Percentiles rank a stretch among this genome's conserved stretches.
phyloP scores from a whole-genome alignment of 2,113 vertebrate species.

The Caretta caretta region DNA sequence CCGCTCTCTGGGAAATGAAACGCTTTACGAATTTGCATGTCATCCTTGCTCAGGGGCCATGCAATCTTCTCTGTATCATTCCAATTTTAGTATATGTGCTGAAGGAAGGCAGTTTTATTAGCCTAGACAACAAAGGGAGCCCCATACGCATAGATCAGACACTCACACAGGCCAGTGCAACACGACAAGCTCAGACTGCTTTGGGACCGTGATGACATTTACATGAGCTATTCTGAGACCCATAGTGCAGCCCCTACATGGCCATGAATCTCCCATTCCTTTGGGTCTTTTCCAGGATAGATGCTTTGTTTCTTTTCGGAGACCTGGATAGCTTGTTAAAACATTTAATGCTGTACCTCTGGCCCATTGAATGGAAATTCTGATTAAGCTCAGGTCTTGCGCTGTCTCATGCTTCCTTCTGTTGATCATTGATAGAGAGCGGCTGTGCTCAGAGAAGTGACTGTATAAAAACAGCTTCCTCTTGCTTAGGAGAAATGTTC shows the following conservation, averaged over 20 bases:
- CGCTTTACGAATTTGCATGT: slow-evolving; percentile 68
- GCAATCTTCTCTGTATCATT: slow-evolving; percentile 71
- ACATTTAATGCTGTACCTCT: not conserved
- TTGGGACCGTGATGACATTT: not conserved
- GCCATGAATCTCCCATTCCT: not conserved
- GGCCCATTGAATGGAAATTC: accelerated
- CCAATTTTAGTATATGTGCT: slow-evolving; percentile 59
- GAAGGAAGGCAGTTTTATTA: not conserved
- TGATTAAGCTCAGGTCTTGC: not conserved
- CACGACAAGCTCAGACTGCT: not conserved
- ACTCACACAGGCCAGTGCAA: not conserved
- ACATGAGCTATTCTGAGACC: not conserved
- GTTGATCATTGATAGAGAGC: not conserved
- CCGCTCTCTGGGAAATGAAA: not conserved
- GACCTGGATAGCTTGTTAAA: not conserved
- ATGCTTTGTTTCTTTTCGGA: accelerated
- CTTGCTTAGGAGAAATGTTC: not conserved
- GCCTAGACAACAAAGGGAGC: not conserved
- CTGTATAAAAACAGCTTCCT: not conserved
- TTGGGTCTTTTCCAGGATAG: not conserved
- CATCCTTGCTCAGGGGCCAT: slow-evolving; percentile 67
- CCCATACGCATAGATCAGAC: accelerated
- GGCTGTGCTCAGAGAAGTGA: not conserved
- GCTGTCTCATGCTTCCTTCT: not conserved
- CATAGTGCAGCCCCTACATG: no score